Evolutionary conservation across 1,140 invertebrate genomes (phyloP).

Genomic region (Bombus pyrosoma): DNA sequence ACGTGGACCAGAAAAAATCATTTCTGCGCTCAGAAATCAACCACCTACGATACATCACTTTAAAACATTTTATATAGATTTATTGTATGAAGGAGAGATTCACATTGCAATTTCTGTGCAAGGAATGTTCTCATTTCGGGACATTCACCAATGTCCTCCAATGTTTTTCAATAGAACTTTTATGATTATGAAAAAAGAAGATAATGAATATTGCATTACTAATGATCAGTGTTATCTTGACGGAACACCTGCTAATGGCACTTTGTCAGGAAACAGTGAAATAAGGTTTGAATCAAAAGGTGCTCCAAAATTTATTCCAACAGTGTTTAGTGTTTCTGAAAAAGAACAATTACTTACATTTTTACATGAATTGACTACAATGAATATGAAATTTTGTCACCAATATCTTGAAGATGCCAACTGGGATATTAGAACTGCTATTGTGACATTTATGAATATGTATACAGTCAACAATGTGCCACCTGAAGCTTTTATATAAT

Average conservation of each 20-base stretch:
- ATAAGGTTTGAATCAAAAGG: conserved; percentile 43
- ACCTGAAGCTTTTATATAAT: conserved; percentile 72
- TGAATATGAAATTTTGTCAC: conserved; percentile 73
- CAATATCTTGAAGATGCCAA: conserved; percentile 72
- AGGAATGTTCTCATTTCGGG: conserved; percentile 76
- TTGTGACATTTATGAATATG: conserved; percentile 75
- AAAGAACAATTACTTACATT: conserved; percentile 77
- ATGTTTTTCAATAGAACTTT: conserved; percentile 78
- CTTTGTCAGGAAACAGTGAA: conserved; percentile 43
- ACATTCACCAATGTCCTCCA: conserved; percentile 61
- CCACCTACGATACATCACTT: conserved; percentile 76
- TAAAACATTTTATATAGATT: conserved; percentile 74
- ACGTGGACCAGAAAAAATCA: conserved; percentile 77
- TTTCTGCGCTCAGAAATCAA: conserved; percentile 70
- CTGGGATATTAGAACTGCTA: conserved; percentile 77
- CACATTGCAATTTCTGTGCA: conserved; percentile 73
- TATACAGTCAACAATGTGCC: conserved; percentile 78
- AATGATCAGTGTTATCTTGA: conserved; percentile 80
- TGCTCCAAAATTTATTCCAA: conserved; percentile 71
- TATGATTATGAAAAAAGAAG: conserved; percentile 75
- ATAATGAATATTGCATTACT: conserved; percentile 78
- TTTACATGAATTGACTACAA: conserved; percentile 75
- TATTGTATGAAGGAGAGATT: conserved; percentile 68
- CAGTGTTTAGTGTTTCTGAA: conserved; percentile 74
- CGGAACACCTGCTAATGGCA: conserved; percentile 64